Base-by-base conservation (phyloP, 1,140 invertebrate genomes). In the Leptinotarsa undecemlineata region DNA sequence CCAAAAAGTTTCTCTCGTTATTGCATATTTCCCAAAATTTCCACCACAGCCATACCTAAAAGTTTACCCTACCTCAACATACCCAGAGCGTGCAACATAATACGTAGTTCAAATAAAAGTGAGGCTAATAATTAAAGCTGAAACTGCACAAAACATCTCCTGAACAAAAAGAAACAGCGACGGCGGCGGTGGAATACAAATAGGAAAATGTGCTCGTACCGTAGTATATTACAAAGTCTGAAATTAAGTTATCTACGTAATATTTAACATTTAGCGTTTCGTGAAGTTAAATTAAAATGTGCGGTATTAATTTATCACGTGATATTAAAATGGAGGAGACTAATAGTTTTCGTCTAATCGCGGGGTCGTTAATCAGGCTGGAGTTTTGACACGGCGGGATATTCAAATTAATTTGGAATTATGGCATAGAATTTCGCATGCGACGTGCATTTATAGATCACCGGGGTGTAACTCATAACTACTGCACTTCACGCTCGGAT, bases 271-370 rank as follows among this genome's bases (percentile, higher is more conserved):
- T 57, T 17, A 57, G 51, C 51, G 51, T 57, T 57, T 57, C 51
- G 51, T 19, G n/a, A 57, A 57, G n/a, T 57, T 57, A 19, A 57
- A 57, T 57, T 57, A 57, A 57, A 57, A 57, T 57, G 51, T 57
- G 51, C 51, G 51, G 51, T 57, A 57, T 57, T 57, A 57, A 57
- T 57, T 57, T 57, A 57, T 57, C 51, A 57, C 14, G 51, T 57
- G 51, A 57, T 57, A 57, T 57, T 57, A 57, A 57, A 57, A 57
- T 57, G 51, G 51, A 57, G n/a, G 51, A 57, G 51, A 57, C 51
- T 57, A 57, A 57, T 57, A 57, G 51, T 57, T 57, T 57, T 57
- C 51, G 51, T 57, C 51, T 57, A 57, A 57, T 57, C 51, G 51
- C 51, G 15, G n/a, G 51, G 51, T 57, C 51, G 51, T 57, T 57